Base-by-base conservation (phyloP, 2,797 vertebrate genomes). In the Chromobotia macracanthus region DNA sequence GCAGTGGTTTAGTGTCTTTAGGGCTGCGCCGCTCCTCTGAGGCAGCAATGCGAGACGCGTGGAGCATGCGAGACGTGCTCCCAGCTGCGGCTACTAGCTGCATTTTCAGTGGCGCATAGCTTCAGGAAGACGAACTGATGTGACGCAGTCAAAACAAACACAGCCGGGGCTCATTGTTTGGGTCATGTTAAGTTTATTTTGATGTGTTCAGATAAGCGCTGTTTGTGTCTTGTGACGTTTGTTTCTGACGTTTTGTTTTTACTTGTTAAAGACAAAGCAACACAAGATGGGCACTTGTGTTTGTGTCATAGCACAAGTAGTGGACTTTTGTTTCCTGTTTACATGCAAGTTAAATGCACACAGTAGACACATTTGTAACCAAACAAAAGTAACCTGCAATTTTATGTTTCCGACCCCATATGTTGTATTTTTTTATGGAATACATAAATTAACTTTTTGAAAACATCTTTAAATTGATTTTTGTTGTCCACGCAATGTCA, bases 61-160 rank as follows among this genome's bases (percentile, higher is more conserved):
- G 79, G 73, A 61, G 67, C 86, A 74, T 83, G 79, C 46, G 79
- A 63, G 79, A 84, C 75, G 76, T 84, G 81, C 64, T 82, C 35
- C 60, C 72, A 70, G 72, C 75, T 73, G 75, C 7, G 19, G 65
- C 71, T 74, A 38, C 71, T 75, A 73, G 74, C 61, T 9, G 60
- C 72, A 16, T 51, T 72, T 21, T 38, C 31, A 56, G 72, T 44
- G 1, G 41, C 41, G 41, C 41, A 44, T 10, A 10, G 8, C 41
- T 44, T 44, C 64, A 21, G 13, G 25, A 79, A 60, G 63, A 73
- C 44, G 18, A 11, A 28, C 53, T 6, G 50, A 75, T 75, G n/a
- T 68, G 70, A 75, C 7, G 13, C 74, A 80, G 64, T 70, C 44
- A 53, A 53, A 15, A 51, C 51, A 56, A 10, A 61, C 67, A 48